Evolutionary conservation across 1,140 invertebrate genomes (phyloP).

Genomic region (Chrysopa pallens): DNA sequence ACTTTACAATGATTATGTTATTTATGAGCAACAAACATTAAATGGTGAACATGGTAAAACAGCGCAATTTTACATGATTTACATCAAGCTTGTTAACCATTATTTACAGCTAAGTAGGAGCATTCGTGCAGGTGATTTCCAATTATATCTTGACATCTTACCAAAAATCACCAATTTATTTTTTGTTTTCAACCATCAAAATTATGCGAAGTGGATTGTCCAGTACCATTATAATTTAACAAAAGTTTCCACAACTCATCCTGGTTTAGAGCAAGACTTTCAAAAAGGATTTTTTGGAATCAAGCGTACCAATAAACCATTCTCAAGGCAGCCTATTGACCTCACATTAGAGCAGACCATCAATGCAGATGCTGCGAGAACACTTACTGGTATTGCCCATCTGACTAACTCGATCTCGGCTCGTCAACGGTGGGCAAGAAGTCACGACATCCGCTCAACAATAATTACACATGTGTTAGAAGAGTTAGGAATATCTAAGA

Average conservation of each 20-base stretch:
- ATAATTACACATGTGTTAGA: constrained; percentile 8
- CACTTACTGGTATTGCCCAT: constrained; percentile 6
- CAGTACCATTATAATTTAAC: no score
- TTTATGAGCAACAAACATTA: constrained; percentile 2
- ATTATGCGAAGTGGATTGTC: no score
- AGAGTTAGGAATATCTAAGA: not conserved
- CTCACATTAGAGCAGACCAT: constrained; percentile 3
- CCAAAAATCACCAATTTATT: not conserved
- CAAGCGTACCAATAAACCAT: not conserved
- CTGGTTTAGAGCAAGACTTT: no score
- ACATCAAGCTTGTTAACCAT: constrained; percentile 2
- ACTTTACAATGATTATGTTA: constrained; percentile 6
- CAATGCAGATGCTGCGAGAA: constrained; percentile 4
- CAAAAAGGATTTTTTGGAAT: not conserved
- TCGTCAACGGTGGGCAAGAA: constrained; percentile 6
- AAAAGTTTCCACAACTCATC: no score
- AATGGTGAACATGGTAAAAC: constrained; percentile 4
- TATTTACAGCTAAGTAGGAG: not conserved
- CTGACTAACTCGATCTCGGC: constrained; percentile 7
- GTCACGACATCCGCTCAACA: constrained; percentile 8
- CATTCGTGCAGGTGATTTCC: not conserved
- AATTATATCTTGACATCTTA: no score
- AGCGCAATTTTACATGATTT: constrained; percentile 4
- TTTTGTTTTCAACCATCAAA: not conserved
- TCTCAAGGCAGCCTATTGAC: constrained; percentile 1